Conservation (phyloP, 2,888 invertebrate genomes). For the Sturmia bella region DNA sequence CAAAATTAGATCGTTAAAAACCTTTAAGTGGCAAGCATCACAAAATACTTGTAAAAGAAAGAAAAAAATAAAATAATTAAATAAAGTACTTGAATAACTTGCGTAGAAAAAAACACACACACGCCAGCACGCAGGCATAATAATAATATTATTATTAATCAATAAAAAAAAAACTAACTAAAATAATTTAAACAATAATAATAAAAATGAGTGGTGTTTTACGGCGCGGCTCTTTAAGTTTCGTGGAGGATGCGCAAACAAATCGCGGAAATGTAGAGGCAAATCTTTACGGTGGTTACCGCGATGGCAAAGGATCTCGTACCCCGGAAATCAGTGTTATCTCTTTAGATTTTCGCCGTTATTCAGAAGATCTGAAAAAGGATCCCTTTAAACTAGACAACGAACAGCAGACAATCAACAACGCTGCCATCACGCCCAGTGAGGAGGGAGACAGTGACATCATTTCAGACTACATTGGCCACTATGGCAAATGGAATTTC, state of each 20-base stretch:
- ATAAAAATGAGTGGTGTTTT: constrained; percentile 78
- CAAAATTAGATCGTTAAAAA: constrained; percentile 76
- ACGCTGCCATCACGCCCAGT: constrained; percentile 73
- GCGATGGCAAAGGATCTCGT: constrained; percentile 75
- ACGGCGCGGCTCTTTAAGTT: constrained; percentile 78
- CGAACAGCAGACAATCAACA: neutral
- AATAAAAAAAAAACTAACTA: neutral
- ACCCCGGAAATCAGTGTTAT: constrained; percentile 81
- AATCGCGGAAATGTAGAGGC: constrained; percentile 75
- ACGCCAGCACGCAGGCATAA: too few species aligned
- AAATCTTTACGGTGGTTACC: constrained; percentile 77
- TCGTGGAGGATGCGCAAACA: constrained; percentile 71
- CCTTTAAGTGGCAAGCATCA: constrained; percentile 71
- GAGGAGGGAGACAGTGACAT: constrained; percentile 82
- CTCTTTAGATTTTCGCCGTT: constrained; percentile 78
- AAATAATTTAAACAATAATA: neutral
- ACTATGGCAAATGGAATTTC: constrained; percentile 85
- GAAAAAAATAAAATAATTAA: constrained; percentile 38
- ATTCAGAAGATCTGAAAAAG: constrained; percentile 79
- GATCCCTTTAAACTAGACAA: constrained; percentile 44
- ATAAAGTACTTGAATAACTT: neutral
- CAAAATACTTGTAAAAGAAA: constrained; percentile 49
- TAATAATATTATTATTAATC: neutral
- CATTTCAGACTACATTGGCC: constrained; percentile 84
- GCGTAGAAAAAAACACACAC: constrained; percentile 10